Evolutionary conservation across 2,113 vertebrate species (phyloP), one percentile per base, ranked within the genome.

Genomic region (Zeus faber): DNA sequence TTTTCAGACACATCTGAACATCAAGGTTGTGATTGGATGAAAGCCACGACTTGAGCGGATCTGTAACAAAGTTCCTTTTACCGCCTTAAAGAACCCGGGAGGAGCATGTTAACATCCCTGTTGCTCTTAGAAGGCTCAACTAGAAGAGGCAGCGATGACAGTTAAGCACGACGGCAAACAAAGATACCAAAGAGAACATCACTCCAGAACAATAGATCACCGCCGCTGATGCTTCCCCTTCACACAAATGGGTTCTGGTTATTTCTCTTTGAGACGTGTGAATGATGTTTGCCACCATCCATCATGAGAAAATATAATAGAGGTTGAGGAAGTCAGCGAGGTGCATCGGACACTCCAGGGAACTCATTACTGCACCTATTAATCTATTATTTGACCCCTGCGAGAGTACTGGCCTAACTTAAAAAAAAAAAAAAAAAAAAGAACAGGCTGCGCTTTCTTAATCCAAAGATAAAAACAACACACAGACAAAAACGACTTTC

Each of bases 301-400:
- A 79, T 90, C 87, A 87, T 73, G 70, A 76, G 75, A 76, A 62
- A 68, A 79, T 63, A 67, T 81, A 81, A 74, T 71, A 59, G 81
- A 81, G 74, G 70, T 58, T 57, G 62, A 73, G 78, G 70, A 73
- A 80, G 78, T 75, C 49, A 22, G 70, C 72, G 61, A 68, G 72
- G 78, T 72, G 73, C 31, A 45, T 45, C 62, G 77, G 82, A 67
- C 81, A 88, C 88, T 86, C 86, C 82, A 61, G 88, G 89, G 89
- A 89, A 79, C 86, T 91, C 85, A 91, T 90, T 89, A 90, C 84
- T 67, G 68, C 78, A 83, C 85, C 85, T 88, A 90, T 90, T 88
- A 88, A 91, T 89, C 82, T 90, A 85, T 87, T 85, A 80, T 88
- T 88, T 90, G 86, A 91, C 88, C 89, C 88, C 73, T 74, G 79